phyloP scores from a whole-genome alignment of 2,888 invertebrate species.

The Lapara coniferarum region DNA sequence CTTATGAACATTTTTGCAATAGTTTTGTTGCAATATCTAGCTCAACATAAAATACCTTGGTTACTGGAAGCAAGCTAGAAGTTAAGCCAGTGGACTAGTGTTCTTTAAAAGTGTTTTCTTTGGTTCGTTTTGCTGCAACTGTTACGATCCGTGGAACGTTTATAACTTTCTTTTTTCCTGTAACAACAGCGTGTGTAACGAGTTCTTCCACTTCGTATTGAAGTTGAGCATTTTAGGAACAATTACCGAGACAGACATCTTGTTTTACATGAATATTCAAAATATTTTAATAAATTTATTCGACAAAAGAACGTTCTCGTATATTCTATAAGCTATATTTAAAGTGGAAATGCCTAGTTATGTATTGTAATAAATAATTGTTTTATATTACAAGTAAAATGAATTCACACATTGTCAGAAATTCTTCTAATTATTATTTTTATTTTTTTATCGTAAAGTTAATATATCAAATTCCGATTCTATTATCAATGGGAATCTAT shows the following conservation, averaged over 20 bases:
- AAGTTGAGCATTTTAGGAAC: slow-evolving; percentile 10
- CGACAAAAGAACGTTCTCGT: background rate
- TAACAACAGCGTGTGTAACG: slow-evolving; percentile 1
- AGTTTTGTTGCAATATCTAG: slow-evolving; percentile 10
- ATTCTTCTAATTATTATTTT: too few relatives aligned
- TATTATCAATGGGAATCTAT: background rate
- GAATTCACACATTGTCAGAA: too few relatives aligned
- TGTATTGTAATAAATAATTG: too few relatives aligned
- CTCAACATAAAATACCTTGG: background rate
- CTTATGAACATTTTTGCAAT: slow-evolving; percentile 3
- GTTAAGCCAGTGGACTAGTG: slow-evolving; percentile 28
- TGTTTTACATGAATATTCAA: background rate
- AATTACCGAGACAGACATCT: slow-evolving; percentile 1
- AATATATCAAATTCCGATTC: too few relatives aligned
- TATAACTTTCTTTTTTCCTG: slow-evolving; percentile 11
- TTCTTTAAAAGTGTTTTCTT: slow-evolving; percentile 36
- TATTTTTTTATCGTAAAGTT: too few relatives aligned
- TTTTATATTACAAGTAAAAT: too few relatives aligned
- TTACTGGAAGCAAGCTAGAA: slow-evolving; percentile 17
- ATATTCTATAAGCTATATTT: background rate
- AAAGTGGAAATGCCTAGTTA: too few relatives aligned
- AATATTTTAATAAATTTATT: background rate
- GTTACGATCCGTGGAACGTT: slow-evolving; percentile 20
- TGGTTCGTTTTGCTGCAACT: slow-evolving; percentile 26
- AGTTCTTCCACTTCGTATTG: slow-evolving; percentile 3